Base-by-base conservation (phyloP, 2,113 vertebrate species). In the Rhinoderma darwinii region DNA sequence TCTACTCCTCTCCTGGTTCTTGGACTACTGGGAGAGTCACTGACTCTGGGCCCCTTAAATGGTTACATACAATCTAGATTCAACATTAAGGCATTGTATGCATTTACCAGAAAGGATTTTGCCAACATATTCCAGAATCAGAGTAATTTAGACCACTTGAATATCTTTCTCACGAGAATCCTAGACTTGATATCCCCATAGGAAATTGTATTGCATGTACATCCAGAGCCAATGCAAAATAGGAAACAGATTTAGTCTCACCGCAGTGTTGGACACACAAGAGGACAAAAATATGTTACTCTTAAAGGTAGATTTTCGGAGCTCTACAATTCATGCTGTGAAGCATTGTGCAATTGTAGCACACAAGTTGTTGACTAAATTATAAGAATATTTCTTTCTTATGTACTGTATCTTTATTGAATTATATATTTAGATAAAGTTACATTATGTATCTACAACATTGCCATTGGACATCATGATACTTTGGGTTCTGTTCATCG, bases 191-290 rank as follows among this genome's bases (percentile, higher is more conserved):
- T 86, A 79, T 79, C 44, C 75, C 75, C 59, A 51, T 79, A 51
- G 73, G 74, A 76, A 86, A 86, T 86, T 66, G 59, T 78, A 85
- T 66, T 76, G 51, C 73, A 76, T 32, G 50, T 74, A 44, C 27
- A 54, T 51, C 41, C 22, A 68, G 59, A 79, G 84, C 84, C 84
- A 86, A 79, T 35, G 18, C 32, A 79, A 70, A 86, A 86, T 86
- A 43, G 74, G 56, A 86, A 86, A 86, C 84, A 86, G 56, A 86
- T 78, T 86, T 78, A 15, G 74, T 86, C 84, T 86, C 74, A 86
- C 83, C 83, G 73, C 75, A 86, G 56, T 11, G 8, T 25, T 86
- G 84, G 32, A 86, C 84, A 86, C 84, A 86, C 84, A 86, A 79
- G 84, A 70, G 70, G 75, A 86, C 27, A 25, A 78, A 68, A 59